A percentile compares a stretch with the other conserved stretches of the same genome.
phyloP scores from a whole-genome alignment of 2,113 vertebrate species.

The Mesoclemmys tuberculata region DNA sequence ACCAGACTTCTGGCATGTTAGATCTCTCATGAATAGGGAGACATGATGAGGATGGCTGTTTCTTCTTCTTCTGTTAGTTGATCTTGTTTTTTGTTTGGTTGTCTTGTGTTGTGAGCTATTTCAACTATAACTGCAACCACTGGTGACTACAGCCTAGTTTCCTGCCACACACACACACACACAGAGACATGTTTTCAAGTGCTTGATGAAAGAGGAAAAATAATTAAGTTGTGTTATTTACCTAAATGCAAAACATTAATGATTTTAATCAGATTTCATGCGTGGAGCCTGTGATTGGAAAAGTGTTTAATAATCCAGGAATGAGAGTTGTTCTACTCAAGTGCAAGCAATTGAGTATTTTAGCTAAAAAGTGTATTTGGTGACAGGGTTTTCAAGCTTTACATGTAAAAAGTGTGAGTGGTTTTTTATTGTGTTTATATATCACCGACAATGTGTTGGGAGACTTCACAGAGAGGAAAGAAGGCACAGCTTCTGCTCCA shows the following conservation, averaged over 20 bases:
- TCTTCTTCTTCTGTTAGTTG: background rate
- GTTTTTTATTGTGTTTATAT: background rate
- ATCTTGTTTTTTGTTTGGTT: background rate
- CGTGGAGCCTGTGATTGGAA: background rate
- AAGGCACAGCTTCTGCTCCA: background rate
- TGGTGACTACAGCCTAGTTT: background rate
- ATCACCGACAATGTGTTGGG: background rate
- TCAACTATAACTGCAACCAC: background rate
- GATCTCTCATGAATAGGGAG: background rate
- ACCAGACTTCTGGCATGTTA: background rate
- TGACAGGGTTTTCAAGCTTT: background rate
- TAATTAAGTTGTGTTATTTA: background rate
- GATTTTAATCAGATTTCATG: background rate
- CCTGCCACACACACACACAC: background rate
- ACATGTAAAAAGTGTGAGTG: background rate
- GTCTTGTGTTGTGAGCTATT: background rate
- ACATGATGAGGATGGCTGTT: background rate
- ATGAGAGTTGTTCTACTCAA: background rate
- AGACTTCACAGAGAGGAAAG: background rate
- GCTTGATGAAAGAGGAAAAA: slow-evolving; percentile 8
- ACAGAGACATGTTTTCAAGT: background rate
- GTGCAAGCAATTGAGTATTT: background rate
- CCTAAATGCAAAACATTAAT: background rate
- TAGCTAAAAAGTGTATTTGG: background rate
- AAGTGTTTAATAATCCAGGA: background rate